Evolutionary conservation across 2,888 invertebrate genomes (phyloP).

Genomic region (Caenorhabditis uteleia): DNA sequence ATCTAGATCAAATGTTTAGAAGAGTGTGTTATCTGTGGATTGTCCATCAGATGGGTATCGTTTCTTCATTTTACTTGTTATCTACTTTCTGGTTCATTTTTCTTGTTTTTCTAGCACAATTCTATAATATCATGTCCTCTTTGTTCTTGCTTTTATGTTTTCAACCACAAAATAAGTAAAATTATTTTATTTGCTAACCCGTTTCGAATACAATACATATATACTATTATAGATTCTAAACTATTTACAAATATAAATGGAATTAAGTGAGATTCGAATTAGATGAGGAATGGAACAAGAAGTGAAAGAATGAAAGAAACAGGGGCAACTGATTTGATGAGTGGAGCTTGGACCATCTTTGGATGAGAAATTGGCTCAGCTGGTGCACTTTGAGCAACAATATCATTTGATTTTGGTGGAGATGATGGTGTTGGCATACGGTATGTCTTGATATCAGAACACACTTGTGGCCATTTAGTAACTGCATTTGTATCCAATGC

Average conservation of each 20-base stretch:
- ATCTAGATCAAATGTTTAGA: no score
- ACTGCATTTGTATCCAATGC: constrained; percentile 66
- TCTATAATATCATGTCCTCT: background rate
- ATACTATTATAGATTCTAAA: constrained; percentile 13
- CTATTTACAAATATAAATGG: constrained; percentile 20
- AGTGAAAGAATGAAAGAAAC: constrained; percentile 9
- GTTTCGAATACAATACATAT: no score
- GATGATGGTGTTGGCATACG: constrained; percentile 52
- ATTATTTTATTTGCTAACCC: constrained; percentile 11
- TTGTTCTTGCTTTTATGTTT: background rate
- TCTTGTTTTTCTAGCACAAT: no score
- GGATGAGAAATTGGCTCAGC: constrained; percentile 5
- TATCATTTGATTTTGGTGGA: constrained; percentile 29
- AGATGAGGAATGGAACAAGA: constrained; percentile 12
- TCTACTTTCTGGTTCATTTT: constrained; percentile 1
- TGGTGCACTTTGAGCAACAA: constrained; percentile 37
- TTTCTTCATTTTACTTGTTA: constrained; percentile 12
- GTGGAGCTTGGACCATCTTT: constrained; percentile 25
- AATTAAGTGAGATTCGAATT: background rate
- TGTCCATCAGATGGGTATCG: background rate
- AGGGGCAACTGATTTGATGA: constrained; percentile 8
- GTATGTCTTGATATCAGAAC: constrained; percentile 65
- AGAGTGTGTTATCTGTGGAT: no score
- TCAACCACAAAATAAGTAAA: constrained; percentile 2
- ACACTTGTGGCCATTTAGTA: constrained; percentile 64